These are phyloP conservation scores for Acyrthosiphon pisum DNA, from an alignment of 1,140 invertebrate species.

Conservation along the genomic window DNA sequence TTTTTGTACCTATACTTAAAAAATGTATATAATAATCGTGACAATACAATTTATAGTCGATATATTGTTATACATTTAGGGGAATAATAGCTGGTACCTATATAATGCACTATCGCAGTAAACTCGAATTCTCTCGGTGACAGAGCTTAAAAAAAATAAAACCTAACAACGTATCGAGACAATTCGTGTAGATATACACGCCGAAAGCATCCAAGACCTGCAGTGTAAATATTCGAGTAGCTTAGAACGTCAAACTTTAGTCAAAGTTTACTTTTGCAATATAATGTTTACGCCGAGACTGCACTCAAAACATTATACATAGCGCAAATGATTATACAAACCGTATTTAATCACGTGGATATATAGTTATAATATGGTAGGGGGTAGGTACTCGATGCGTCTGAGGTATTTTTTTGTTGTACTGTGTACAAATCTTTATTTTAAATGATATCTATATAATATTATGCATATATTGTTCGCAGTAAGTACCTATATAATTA, in stretches of 20 bases:
- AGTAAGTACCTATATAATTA: background rate
- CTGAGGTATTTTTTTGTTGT: background rate
- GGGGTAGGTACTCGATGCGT: background rate
- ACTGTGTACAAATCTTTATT: background rate
- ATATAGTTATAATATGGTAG: background rate
- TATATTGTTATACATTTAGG: background rate
- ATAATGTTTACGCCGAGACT: background rate
- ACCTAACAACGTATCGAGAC: background rate
- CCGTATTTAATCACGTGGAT: background rate
- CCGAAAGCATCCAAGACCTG: background rate
- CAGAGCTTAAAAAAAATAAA: background rate
- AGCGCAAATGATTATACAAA: background rate
- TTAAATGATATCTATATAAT: background rate
- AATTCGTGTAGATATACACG: background rate
- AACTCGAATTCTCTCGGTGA: background rate
- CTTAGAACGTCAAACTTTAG: background rate
- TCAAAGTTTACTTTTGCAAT: background rate
- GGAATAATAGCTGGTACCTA: background rate
- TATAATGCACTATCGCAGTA: background rate
- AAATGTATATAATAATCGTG: background rate
- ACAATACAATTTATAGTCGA: background rate
- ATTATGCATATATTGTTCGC: background rate
- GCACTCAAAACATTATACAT: background rate
- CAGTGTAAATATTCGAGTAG: background rate
- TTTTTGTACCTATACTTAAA: background rate